phyloP scores from a whole-genome alignment of 2,797 vertebrate species.

The Chaetophractus vellerosus region DNA sequence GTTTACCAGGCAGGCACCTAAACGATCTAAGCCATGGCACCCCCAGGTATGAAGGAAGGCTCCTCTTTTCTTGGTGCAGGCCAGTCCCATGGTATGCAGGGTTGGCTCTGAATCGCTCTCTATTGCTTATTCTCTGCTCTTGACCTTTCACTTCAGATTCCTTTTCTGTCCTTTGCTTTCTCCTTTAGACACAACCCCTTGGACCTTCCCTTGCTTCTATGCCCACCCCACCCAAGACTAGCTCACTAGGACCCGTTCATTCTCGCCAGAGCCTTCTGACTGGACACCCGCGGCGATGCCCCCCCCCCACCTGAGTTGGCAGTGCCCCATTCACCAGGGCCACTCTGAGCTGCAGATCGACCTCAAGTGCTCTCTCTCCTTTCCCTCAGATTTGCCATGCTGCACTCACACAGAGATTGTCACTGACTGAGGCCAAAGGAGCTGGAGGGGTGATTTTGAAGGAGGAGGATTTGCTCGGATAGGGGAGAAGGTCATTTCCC shows the following conservation, averaged over 20 bases:
- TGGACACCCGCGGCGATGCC: not conserved
- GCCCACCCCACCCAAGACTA: not conserved
- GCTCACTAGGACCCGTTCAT: not conserved
- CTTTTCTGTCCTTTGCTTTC: not conserved
- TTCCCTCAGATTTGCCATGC: constrained; percentile 50
- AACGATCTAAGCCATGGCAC: no score
- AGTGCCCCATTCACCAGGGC: not conserved
- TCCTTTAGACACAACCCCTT: not conserved
- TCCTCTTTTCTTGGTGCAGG: no score
- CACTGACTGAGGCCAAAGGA: not conserved
- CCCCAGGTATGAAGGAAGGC: no score
- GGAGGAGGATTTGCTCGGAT: not conserved
- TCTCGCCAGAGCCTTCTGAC: not conserved
- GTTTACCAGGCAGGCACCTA: no score
- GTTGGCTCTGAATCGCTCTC: not conserved
- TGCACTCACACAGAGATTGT: fast-evolving
- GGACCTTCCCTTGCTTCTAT: not conserved
- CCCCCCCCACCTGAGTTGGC: not conserved
- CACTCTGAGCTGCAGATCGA: not conserved
- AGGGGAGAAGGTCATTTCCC: not conserved
- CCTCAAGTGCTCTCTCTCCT: constrained; percentile 65
- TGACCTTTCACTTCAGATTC: not conserved
- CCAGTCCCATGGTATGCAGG: no score
- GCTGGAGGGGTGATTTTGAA: not conserved
- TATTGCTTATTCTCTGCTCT: not conserved